Base-by-base conservation (phyloP, 1,140 invertebrate genomes). In the Euglossa dilemma region DNA sequence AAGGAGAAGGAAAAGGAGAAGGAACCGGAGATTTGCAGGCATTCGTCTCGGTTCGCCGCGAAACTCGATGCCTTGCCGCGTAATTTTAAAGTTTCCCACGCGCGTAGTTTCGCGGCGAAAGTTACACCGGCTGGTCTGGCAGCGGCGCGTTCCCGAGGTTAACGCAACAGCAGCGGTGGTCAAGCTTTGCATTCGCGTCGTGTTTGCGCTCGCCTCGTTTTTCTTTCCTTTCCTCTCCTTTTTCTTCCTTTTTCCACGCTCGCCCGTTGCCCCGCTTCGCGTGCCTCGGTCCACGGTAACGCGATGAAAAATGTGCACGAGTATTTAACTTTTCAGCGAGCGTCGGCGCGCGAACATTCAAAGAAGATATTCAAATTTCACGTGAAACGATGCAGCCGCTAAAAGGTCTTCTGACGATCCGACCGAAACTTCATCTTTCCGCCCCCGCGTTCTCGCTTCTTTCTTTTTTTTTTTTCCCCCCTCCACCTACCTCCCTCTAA, bases 51-150 rank as follows among this genome's bases (percentile, higher is more conserved):
- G 52, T 20, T 59, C 5, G 12, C 66, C 18, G n/a, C 36, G 16
- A 5, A 54, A 23, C 43, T 57, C 9, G 76, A 25, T 28, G n/a
- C 59, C 57, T 61, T 52, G 28, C 36, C 63, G 36, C 36, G 75
- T 57, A 78, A 78, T 78, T 78, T 67, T 20, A 25, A 79, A 80
- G 56, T 50, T 57, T 45, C 64, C 47, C 59, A 20, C 64, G 47
- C 14, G 16, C 25, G 18, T 7, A 18, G 25, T 9, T 11, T n/a
- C 6, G 43, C 16, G n/a, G 71, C 54, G 43, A 73, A 73, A 11
- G 71, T 72, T 72, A 54, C 69, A 20, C n/a, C 47, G 63, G 61
- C 52, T 61, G 47, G 50, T 83, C 70, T n/a, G 73, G 70, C 81
- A 71, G 57, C 20, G 66, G 36, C 36, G 11, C n/a, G n/a, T 28